Evolutionary conservation across 2,888 invertebrate genomes (phyloP).

Genomic region (Andrena trimmerana): DNA sequence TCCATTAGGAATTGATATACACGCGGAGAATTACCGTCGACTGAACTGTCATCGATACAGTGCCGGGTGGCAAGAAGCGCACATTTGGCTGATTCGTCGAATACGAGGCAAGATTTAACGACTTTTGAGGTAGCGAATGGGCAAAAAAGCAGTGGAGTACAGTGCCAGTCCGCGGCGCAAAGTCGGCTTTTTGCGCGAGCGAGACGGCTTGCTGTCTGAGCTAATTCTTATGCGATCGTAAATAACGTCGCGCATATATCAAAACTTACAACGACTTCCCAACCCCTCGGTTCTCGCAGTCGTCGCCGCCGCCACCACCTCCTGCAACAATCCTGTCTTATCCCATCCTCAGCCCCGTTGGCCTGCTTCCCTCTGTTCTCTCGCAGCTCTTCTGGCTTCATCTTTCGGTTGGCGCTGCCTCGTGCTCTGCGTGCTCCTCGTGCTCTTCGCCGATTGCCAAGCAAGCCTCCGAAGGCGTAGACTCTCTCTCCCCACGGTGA

Average conservation of each 20-base stretch:
- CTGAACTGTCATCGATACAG: conserved; percentile 38
- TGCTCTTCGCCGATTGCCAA: conserved; percentile 11
- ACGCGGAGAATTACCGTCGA: conserved; percentile 12
- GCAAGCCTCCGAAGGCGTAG: conserved; percentile 3
- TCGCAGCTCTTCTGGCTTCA: conserved; percentile 23
- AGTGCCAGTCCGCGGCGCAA: conserved; percentile 56
- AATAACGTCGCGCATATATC: conserved; percentile 83
- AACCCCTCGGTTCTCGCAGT: conserved; percentile 63
- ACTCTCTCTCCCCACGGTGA: conserved; percentile 30
- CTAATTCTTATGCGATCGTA: conserved; percentile 84
- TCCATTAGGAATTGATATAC: conserved; percentile 1
- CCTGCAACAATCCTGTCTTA: conserved; percentile 61
- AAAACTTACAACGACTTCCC: conserved; percentile 80
- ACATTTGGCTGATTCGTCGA: conserved; percentile 71
- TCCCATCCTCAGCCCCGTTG: conserved; percentile 26
- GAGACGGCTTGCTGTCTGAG: conserved; percentile 71
- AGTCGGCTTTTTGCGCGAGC: conserved; percentile 66
- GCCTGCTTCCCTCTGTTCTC: conserved; percentile 23
- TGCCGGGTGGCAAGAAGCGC: conserved; percentile 56
- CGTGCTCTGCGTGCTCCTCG: conserved; percentile 13
- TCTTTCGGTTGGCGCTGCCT: conserved; percentile 20
- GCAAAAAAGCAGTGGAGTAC: conserved; percentile 62
- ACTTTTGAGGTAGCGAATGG: conserved; percentile 72
- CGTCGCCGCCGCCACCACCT: conserved; percentile 42
- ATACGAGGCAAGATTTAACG: conserved; percentile 72